A percentile compares a stretch with the other conserved stretches of the same genome.
phyloP scores from a whole-genome alignment of 2,797 vertebrate species.

The Picus viridis region DNA sequence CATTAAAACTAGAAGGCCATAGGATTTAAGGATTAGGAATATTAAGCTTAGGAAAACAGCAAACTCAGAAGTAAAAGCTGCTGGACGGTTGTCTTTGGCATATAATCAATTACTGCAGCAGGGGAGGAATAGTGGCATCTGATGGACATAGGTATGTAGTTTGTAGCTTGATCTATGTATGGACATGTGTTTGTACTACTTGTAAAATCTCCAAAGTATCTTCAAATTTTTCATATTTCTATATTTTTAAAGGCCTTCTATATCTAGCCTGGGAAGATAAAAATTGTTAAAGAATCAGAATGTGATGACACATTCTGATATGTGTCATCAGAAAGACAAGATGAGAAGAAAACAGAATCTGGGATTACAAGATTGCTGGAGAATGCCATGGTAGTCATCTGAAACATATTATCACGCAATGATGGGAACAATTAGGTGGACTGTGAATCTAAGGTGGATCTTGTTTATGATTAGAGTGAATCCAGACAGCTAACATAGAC shows the following conservation, averaged over 20 bases:
- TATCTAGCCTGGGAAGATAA: background rate
- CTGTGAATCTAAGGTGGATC: background rate
- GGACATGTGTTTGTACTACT: background rate
- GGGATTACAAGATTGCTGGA: background rate
- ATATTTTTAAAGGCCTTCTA: background rate
- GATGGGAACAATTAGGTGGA: background rate
- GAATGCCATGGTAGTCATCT: background rate
- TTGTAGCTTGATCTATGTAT: background rate
- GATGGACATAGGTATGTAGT: background rate
- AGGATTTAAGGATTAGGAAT: conserved; percentile 16
- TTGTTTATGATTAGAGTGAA: background rate
- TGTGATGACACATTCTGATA: background rate
- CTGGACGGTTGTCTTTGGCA: background rate
- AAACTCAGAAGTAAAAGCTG: background rate
- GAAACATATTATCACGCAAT: background rate
- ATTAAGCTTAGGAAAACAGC: conserved; percentile 11
- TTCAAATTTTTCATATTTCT: background rate
- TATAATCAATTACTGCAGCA: background rate
- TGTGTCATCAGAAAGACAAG: background rate
- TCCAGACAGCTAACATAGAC: background rate
- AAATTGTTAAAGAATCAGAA: background rate
- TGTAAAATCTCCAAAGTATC: background rate
- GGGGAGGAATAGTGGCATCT: background rate
- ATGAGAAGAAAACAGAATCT: background rate
- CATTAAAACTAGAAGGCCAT: background rate